Evolutionary conservation across 1,140 invertebrate genomes (phyloP).

Genomic region (Drosophila malerkotliana): DNA sequence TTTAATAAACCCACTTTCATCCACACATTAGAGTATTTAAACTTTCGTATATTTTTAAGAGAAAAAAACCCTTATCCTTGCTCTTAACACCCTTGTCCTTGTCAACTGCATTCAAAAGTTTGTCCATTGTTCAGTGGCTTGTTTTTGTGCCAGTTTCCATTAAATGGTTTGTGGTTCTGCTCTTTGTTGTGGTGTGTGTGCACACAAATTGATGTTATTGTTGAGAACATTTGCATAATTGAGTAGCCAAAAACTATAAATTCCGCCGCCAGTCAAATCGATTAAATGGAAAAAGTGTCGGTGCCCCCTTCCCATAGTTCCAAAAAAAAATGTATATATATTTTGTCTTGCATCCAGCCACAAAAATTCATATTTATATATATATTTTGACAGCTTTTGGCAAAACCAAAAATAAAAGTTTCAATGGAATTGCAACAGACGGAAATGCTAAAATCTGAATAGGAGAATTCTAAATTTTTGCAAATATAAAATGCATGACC

Average conservation of each 20-base stretch:
- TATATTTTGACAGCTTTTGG: background rate
- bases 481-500: slow-evolving; percentile 3
- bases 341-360: too few species aligned
- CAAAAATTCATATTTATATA: background rate
- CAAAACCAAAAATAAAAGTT: background rate
- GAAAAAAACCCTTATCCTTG: background rate
- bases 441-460: slow-evolving; percentile 2
- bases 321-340: too few species aligned
- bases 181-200: background rate
- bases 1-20: too few species aligned
- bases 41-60: background rate
- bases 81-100: slow-evolving; percentile 1
- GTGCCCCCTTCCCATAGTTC: background rate
- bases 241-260: slow-evolving; percentile 38
- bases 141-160: slow-evolving; percentile 20
- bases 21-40: background rate
- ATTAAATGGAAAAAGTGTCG: slow-evolving; percentile 10
- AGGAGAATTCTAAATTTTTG: background rate
- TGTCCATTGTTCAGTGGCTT: slow-evolving; percentile 10
- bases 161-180: slow-evolving; percentile 16
- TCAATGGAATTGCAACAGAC: slow-evolving; percentile 14
- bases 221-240: slow-evolving; percentile 57
- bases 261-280: slow-evolving; percentile 22
- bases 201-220: slow-evolving; percentile 24
- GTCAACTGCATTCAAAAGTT: slow-evolving; percentile 4